Evolutionary conservation across 2,797 vertebrate species (phyloP).

Genomic region (Setipinna tenuifilis): DNA sequence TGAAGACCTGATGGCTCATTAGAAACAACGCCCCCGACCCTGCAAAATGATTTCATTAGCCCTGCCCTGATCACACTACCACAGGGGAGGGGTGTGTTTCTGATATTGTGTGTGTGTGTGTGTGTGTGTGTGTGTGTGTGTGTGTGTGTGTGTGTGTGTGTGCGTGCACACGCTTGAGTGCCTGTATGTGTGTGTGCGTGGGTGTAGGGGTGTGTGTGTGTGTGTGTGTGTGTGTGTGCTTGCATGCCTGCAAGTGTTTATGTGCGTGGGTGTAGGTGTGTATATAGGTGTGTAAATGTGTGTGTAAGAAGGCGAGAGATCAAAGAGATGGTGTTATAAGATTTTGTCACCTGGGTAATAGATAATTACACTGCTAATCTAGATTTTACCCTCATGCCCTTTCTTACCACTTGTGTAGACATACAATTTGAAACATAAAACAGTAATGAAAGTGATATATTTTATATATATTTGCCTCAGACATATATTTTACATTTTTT

Average conservation of each 20-base stretch:
- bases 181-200: neutral
- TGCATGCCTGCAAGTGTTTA: neutral
- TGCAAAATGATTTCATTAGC: constrained; percentile 76
- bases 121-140: neutral
- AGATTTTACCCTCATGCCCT: neutral
- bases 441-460: neutral
- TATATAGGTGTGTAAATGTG: too few species aligned
- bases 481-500: neutral
- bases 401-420: neutral
- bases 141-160: constrained; percentile 16
- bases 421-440: neutral
- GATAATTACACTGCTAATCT: constrained; percentile 55
- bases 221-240: neutral
- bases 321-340: neutral
- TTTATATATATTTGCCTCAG: too few species aligned
- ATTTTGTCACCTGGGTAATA: constrained; percentile 59
- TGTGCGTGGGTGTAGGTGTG: too few species aligned
- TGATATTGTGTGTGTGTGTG: constrained; percentile 52
- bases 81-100: constrained; percentile 14
- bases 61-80: constrained; percentile 66
- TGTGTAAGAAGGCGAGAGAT: neutral
- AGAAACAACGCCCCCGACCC: constrained; percentile 72
- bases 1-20: constrained; percentile 76
- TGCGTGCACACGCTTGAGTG: neutral
- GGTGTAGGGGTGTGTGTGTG: neutral